Evolutionary conservation across 2,797 vertebrate genomes (phyloP), one percentile per base, ranked within the genome.

Genomic region (Poecilia gillii): DNA sequence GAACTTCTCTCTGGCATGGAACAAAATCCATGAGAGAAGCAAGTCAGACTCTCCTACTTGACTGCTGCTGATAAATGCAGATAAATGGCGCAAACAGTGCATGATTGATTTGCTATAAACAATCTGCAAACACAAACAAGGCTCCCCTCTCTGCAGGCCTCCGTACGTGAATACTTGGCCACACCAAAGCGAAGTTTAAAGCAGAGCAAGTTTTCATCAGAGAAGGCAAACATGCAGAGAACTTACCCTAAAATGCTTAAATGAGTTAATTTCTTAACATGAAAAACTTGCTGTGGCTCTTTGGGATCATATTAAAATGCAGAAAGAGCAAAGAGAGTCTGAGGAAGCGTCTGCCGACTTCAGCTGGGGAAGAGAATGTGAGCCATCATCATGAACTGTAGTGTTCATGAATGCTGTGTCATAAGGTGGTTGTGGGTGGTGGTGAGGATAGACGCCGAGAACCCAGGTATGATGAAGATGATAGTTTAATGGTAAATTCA

Each of bases 1-100:
- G 82, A 76, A 0, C 80, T 64, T 72, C 71, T 87, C 49, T 76
- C 55, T 87, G 82, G 84, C 80, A 81, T 84, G 59, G 49, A 25
- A 57, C 59, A 51, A 51, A 74, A 62, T 74, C 68, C 68, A 68
- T 71, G 53, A 76, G 76, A 74, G 62, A n/a, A 81, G 75, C 53
- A 73, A 77, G 55, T 74, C 80, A 78, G 74, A 86, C 80, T 74
- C 72, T 74, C 79, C 74, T 70, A 59, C 47, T 78, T 73, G 51
- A 77, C 71, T 74, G 76, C 36, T 82, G 75, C 81, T 77, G 62
- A 64, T 64, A 36, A 20, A 20, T 20, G 62, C 62, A 64, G 79
- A 76, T n/a, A 75, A 86, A 82, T 66, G 72, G n/a, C 73, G 75
- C 53, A 77, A 77, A 57, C 53, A 49, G 13, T 45, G 39, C 31